Conservation (phyloP, 1,140 invertebrate genomes). For the Hycleus phaleratus region DNA sequence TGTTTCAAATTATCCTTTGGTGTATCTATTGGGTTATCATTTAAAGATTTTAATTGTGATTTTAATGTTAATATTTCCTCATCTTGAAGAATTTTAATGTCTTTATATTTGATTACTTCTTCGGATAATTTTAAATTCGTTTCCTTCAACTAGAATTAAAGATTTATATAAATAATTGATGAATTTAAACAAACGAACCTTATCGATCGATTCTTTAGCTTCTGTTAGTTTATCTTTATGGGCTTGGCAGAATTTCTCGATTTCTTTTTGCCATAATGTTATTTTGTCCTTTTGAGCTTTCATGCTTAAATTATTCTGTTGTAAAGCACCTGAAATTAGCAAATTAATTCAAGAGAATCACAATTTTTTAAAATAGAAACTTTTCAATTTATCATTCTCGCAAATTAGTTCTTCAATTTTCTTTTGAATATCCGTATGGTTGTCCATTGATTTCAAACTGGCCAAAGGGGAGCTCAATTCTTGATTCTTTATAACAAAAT, state of each 20-base stretch:
- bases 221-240: constrained; percentile 48
- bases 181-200: constrained; percentile 1
- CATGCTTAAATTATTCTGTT: constrained; percentile 47
- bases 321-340: constrained; percentile 41
- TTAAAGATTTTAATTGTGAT: constrained; percentile 12
- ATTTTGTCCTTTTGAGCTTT: constrained; percentile 47
- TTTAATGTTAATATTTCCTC: background rate
- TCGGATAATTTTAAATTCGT: background rate
- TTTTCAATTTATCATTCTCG: constrained; percentile 16
- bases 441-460: constrained; percentile 9
- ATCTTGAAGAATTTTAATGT: background rate
- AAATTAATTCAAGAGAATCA: background rate
- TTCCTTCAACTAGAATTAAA: background rate
- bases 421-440: constrained; percentile 15
- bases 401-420: constrained; percentile 19
- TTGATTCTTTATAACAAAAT: too few species aligned
- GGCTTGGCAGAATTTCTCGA: constrained; percentile 40
- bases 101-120: background rate
- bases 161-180: background rate
- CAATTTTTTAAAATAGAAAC: background rate
- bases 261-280: constrained; percentile 44
- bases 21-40: background rate
- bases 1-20: constrained; percentile 10
- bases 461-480: background rate
- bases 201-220: constrained; percentile 42